These are phyloP conservation scores for Pseudonaja textilis DNA, from an alignment of 2,113 vertebrate species.

Conservation along the genomic window DNA sequence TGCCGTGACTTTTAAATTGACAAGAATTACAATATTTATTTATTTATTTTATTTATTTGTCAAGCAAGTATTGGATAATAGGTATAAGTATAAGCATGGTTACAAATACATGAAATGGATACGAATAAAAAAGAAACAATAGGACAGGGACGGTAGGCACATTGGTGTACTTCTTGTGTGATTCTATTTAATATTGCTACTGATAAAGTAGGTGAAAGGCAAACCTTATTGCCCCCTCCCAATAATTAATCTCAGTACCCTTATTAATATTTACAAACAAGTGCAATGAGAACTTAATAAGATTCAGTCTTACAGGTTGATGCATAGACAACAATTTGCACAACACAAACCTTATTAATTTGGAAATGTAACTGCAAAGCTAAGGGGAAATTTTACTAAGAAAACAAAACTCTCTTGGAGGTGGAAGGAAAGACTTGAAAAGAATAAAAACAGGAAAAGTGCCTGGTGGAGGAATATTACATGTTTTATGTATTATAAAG, in stretches of 20 bases:
- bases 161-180: background rate
- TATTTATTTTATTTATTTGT: too few species aligned
- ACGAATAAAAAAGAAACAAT: too few species aligned
- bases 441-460: slow-evolving; percentile 46
- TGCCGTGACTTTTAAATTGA: slow-evolving; percentile 19
- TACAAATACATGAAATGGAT: too few species aligned
- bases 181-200: slow-evolving; percentile 13
- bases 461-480: slow-evolving; percentile 20
- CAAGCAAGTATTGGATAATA: too few species aligned
- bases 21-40: slow-evolving; percentile 14
- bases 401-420: slow-evolving; percentile 22
- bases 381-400: slow-evolving; percentile 62
- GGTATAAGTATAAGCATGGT: too few species aligned
- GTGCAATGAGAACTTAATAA: slow-evolving; percentile 59
- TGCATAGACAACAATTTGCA: slow-evolving; percentile 53
- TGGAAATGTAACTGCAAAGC: slow-evolving; percentile 47
- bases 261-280: slow-evolving; percentile 57
- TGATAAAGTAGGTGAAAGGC: slow-evolving; percentile 36
- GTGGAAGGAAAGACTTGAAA: slow-evolving; percentile 53
- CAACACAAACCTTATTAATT: slow-evolving; percentile 58
- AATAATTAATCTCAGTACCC: slow-evolving; percentile 62
- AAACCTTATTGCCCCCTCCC: slow-evolving; percentile 58
- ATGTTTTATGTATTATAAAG: slow-evolving; percentile 9
- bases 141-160: too few species aligned
- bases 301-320: slow-evolving; percentile 60